Evolutionary conservation across 1,140 invertebrate genomes (phyloP).

Genomic region (Aphidius gifuensis): DNA sequence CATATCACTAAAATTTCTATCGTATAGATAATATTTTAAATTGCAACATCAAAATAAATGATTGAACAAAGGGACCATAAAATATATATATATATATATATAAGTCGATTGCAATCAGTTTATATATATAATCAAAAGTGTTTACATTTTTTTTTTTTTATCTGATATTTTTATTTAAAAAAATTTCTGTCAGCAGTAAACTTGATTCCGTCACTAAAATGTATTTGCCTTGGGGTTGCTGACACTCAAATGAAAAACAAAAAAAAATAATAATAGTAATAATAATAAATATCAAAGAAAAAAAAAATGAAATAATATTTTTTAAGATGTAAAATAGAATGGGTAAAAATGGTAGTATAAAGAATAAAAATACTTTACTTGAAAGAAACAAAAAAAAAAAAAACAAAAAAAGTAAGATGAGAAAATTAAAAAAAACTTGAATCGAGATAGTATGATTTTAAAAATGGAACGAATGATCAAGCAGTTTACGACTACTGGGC

Average conservation of each 20-base stretch:
- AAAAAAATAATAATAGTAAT: background rate
- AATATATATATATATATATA: too few species aligned
- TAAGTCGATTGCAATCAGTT: too few species aligned
- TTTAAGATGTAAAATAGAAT: background rate
- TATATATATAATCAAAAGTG: too few species aligned
- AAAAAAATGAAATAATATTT: background rate
- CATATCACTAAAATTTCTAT: too few species aligned
- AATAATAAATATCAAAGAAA: background rate
- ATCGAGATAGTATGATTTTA: conserved; percentile 1
- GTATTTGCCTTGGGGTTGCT: conserved; percentile 5
- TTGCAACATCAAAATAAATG: too few species aligned
- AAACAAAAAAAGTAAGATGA: background rate
- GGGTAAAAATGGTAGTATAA: background rate
- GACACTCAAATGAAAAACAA: background rate
- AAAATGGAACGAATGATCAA: conserved; percentile 22
- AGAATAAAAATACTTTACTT: background rate
- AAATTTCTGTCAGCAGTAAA: background rate
- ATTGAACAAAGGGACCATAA: too few species aligned
- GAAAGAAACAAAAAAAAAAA: background rate
- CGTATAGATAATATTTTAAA: too few species aligned
- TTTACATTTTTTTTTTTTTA: too few species aligned
- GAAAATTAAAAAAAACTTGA: background rate
- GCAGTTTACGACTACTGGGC: conserved; percentile 23
- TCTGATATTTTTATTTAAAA: background rate
- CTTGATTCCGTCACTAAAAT: conserved; percentile 6